These are phyloP conservation scores for Chalcosyrphus nemorum DNA, from an alignment of 2,888 invertebrate genomes.

Conservation along the genomic window DNA sequence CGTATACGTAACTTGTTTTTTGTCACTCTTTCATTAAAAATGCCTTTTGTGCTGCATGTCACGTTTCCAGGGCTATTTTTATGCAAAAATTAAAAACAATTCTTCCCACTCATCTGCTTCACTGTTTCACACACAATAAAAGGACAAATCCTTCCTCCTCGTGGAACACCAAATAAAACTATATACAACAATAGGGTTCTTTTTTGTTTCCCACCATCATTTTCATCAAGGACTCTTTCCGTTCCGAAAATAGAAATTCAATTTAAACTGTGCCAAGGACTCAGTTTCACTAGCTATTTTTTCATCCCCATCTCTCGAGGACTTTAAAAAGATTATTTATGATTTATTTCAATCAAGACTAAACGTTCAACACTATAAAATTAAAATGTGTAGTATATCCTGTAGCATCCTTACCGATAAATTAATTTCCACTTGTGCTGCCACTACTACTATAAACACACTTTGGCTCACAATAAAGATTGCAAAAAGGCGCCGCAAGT, in stretches of 20 bases:
- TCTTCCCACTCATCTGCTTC: slow-evolving; percentile 43
- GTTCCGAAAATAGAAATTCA: slow-evolving; percentile 69
- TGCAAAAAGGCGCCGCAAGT: slow-evolving; percentile 53
- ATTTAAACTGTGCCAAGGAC: slow-evolving; percentile 73
- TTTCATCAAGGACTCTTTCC: slow-evolving; percentile 65
- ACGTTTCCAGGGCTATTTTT: slow-evolving; percentile 14
- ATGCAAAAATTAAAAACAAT: not conserved
- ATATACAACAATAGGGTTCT: slow-evolving; percentile 21
- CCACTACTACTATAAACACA: slow-evolving; percentile 43
- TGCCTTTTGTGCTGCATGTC: not conserved
- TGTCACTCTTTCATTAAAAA: not conserved
- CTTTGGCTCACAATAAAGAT: slow-evolving; percentile 6
- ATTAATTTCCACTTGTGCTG: slow-evolving; percentile 62
- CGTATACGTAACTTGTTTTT: slow-evolving; percentile 59
- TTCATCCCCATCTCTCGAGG: slow-evolving; percentile 14
- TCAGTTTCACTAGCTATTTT: slow-evolving; percentile 7
- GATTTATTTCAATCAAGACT: slow-evolving; percentile 43
- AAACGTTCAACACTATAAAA: slow-evolving; percentile 20
- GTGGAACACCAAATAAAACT: slow-evolving; percentile 19
- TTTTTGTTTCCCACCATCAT: slow-evolving; percentile 35
- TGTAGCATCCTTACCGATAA: slow-evolving; percentile 57
- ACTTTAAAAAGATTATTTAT: slow-evolving; percentile 13
- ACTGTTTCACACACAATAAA: slow-evolving; percentile 51
- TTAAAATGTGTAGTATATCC: not conserved
- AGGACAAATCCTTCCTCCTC: slow-evolving; percentile 42